Conservation (phyloP, 2,888 invertebrate species). For the Drosophila atripex region DNA sequence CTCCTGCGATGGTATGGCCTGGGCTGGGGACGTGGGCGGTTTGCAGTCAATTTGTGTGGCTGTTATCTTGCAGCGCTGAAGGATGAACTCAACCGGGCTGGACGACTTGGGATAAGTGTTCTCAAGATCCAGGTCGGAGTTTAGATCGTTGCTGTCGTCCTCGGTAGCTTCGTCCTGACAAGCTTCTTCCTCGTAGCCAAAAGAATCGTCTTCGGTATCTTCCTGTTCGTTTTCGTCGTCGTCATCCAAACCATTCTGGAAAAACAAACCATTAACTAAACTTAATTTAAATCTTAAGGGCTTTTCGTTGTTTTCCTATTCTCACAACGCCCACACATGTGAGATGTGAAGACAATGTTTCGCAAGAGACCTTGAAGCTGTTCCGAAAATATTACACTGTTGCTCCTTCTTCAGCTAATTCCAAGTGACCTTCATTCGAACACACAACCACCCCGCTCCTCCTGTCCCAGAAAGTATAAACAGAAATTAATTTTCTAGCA, state of each 20-base stretch:
- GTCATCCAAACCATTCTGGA: slow-evolving; percentile 76
- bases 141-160: slow-evolving; percentile 80
- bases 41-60: slow-evolving; percentile 56
- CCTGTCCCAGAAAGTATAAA: slow-evolving; percentile 8
- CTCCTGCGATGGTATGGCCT: slow-evolving; percentile 15
- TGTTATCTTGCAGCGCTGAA: slow-evolving; percentile 64
- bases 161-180: slow-evolving; percentile 75
- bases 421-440: slow-evolving; percentile 21
- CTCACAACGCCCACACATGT: slow-evolving; percentile 22
- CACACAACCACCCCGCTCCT: slow-evolving; percentile 42
- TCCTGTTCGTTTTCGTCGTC: slow-evolving; percentile 64
- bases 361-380: slow-evolving; percentile 15
- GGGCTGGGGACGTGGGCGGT: background rate
- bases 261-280: background rate
- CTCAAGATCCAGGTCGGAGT: slow-evolving; percentile 78
- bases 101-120: slow-evolving; percentile 57
- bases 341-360: slow-evolving; percentile 30
- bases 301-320: slow-evolving; percentile 7
- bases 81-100: slow-evolving; percentile 63
- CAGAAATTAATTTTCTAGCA: slow-evolving; percentile 17
- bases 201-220: slow-evolving; percentile 59
- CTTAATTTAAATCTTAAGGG: background rate
- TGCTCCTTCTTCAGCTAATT: slow-evolving; percentile 8
- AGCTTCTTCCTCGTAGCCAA: slow-evolving; percentile 67
- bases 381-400: background rate